Percentiles rank a stretch among this genome's conserved stretches.
These are phyloP conservation scores for Diplogasteroides magnus DNA, from an alignment of 1,140 invertebrate species.

Conservation along the genomic window DNA sequence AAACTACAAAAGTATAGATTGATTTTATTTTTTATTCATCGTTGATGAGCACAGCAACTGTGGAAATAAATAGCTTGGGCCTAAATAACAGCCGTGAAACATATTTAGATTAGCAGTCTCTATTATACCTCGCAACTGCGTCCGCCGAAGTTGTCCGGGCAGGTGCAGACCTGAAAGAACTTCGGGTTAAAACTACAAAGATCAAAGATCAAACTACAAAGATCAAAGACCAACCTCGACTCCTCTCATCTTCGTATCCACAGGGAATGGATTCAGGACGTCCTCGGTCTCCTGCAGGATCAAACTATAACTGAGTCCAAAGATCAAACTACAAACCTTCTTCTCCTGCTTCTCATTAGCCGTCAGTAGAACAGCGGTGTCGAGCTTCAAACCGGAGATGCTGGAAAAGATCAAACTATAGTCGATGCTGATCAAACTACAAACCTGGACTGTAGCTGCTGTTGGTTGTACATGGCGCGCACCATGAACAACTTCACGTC, in stretches of 20 bases:
- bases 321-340: not conserved
- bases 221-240: too few relatives aligned
- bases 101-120: not conserved
- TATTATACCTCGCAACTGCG: slow-evolving; percentile 41
- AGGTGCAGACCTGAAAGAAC: too few relatives aligned
- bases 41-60: not conserved
- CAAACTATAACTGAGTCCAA: too few relatives aligned
- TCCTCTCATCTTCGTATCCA: slow-evolving; percentile 28
- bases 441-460: slow-evolving; percentile 79
- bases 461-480: slow-evolving; percentile 82
- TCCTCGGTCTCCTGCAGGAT: slow-evolving; percentile 3
- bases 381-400: slow-evolving; percentile 42
- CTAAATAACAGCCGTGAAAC: not conserved
- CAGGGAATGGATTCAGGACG: not conserved
- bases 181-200: too few relatives aligned
- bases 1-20: slow-evolving; percentile 1
- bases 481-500: slow-evolving; percentile 75
- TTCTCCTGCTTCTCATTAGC: slow-evolving; percentile 1
- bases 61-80: not conserved
- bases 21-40: not conserved
- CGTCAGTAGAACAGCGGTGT: slow-evolving; percentile 29
- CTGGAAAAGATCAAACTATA: slow-evolving; percentile 32
- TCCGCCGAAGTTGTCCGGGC: slow-evolving; percentile 49
- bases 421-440: slow-evolving; percentile 27
- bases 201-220: too few relatives aligned